phyloP scores from a whole-genome alignment of 2,113 vertebrate species.

The Gymnocephalus cernua region DNA sequence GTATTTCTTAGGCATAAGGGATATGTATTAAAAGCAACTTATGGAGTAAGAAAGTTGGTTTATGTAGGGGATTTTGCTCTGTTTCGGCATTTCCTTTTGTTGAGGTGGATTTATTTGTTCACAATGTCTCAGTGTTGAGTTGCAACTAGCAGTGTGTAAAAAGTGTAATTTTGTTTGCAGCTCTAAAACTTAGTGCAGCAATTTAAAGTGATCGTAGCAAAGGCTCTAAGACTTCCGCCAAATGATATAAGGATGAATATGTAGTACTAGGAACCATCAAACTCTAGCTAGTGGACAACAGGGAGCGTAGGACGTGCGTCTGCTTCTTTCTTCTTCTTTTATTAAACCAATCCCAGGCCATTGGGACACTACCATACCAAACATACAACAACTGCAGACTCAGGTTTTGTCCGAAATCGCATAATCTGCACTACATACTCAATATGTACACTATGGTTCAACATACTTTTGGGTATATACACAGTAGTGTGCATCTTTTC shows the following conservation, averaged over 20 bases:
- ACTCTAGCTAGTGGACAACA: too few species aligned
- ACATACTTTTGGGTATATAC: too few species aligned
- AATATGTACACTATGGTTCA: too few species aligned
- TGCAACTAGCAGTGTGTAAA: not conserved
- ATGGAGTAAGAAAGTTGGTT: not conserved
- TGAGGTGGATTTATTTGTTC: not conserved
- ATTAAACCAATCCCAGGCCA: not conserved
- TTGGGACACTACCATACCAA: not conserved
- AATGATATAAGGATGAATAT: not conserved
- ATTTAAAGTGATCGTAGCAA: not conserved
- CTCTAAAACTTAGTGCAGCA: not conserved
- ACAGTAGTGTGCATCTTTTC: too few species aligned
- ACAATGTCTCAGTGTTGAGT: not conserved
- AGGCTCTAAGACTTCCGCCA: not conserved
- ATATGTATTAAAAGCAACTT: not conserved
- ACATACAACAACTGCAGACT: not conserved
- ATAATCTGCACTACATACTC: too few species aligned
- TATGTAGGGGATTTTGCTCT: not conserved
- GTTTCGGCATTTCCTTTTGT: not conserved
- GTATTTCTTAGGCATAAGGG: not conserved
- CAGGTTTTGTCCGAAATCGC: too few species aligned
- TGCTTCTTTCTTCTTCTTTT: too few species aligned
- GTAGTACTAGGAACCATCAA: too few species aligned
- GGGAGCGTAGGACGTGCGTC: too few species aligned
- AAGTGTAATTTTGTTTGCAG: too few species aligned